Percentiles rank a stretch among this genome's conserved stretches.
Conservation (phyloP, 2,888 invertebrate genomes). For the Hypsopygia costalis region DNA sequence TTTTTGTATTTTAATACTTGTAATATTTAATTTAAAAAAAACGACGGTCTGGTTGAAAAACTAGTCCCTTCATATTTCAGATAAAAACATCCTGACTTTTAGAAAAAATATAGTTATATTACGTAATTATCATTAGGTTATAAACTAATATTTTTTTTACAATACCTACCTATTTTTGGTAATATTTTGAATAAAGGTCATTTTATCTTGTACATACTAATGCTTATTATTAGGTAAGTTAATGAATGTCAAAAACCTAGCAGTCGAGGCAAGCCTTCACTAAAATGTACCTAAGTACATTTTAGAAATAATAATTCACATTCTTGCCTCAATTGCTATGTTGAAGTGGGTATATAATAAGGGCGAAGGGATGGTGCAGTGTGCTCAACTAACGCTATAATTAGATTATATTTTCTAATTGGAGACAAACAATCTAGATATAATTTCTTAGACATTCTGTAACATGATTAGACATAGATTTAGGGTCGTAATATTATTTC, state of each 20-base stretch:
- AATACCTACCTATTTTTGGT: too few relatives aligned
- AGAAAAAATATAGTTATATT: too few relatives aligned
- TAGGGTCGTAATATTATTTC: too few relatives aligned
- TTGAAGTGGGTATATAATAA: slow-evolving; percentile 32
- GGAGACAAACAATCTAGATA: slow-evolving; percentile 7
- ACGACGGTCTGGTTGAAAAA: too few relatives aligned
- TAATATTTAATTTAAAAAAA: too few relatives aligned
- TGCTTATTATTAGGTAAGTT: slow-evolving; percentile 21
- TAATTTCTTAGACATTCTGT: too few relatives aligned
- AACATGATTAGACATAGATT: too few relatives aligned
- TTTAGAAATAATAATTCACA: neutral
- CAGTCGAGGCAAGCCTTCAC: slow-evolving; percentile 56
- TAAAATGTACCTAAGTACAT: neutral
- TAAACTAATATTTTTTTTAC: too few relatives aligned
- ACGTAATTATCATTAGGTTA: too few relatives aligned
- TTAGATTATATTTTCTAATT: slow-evolving; percentile 23
- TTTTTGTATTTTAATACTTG: too few relatives aligned
- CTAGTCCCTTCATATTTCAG: too few relatives aligned
- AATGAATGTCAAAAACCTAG: slow-evolving; percentile 50
- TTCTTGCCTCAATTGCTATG: slow-evolving; percentile 74
- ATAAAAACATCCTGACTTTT: too few relatives aligned
- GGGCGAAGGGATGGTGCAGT: slow-evolving; percentile 41
- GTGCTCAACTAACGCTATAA: slow-evolving; percentile 50
- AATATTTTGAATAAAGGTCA: neutral
- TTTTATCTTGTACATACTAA: slow-evolving; percentile 35